These are phyloP conservation scores for Caracal caracal DNA, from an alignment of 2,113 vertebrate species.

Conservation along the genomic window DNA sequence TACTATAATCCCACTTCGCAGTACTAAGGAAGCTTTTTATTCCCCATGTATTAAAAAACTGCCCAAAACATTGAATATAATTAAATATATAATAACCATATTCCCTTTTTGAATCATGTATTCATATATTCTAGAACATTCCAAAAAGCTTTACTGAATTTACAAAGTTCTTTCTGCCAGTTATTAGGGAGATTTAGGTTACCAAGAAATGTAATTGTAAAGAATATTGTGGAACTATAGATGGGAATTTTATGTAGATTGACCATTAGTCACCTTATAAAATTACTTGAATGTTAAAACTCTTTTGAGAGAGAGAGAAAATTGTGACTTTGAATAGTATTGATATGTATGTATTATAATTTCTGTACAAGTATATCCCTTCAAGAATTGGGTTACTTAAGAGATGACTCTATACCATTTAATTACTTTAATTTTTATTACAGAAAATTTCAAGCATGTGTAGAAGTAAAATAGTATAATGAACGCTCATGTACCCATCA, in stretches of 20 bases:
- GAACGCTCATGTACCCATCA: not conserved
- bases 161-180: not conserved
- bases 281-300: not conserved
- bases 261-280: not conserved
- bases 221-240: not conserved
- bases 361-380: not conserved
- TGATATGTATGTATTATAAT: not conserved
- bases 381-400: not conserved
- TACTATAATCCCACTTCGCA: not conserved
- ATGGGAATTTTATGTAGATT: slow-evolving; percentile 22
- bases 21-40: slow-evolving; percentile 18
- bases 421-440: slow-evolving; percentile 20
- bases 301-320: not conserved
- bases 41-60: not conserved
- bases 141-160: not conserved
- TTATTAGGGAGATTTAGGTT: not conserved
- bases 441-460: slow-evolving; percentile 9
- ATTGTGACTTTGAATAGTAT: not conserved
- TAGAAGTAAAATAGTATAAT: not conserved
- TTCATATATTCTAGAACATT: slow-evolving; percentile 32
- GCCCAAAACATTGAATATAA: not conserved
- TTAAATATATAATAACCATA: not conserved
- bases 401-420: not conserved
- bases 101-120: not conserved
- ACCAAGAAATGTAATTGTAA: not conserved